Evolutionary conservation across 2,113 vertebrate species (phyloP).

Genomic region (Mirounga angustirostris): DNA sequence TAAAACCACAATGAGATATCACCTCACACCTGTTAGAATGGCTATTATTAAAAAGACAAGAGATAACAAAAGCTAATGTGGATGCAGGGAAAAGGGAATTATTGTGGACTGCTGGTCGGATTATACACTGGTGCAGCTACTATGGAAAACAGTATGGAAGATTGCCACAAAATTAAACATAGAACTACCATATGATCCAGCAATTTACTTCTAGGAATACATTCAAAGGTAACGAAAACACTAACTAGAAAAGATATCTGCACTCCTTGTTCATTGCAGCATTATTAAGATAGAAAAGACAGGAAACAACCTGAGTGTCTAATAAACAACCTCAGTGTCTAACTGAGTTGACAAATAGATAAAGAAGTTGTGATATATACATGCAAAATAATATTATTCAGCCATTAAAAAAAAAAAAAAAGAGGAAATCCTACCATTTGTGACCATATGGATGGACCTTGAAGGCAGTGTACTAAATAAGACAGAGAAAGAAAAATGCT

Average conservation of each 20-base stretch:
- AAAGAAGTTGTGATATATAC: background rate
- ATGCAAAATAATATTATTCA: background rate
- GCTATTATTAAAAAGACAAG: background rate
- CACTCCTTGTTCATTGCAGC: background rate
- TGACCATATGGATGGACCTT: background rate
- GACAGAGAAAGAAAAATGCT: background rate
- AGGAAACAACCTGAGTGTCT: background rate
- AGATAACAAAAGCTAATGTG: background rate
- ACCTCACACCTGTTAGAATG: background rate
- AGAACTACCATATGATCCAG: background rate
- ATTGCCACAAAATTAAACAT: background rate
- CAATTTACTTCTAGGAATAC: background rate
- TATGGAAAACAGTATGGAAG: background rate
- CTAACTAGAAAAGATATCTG: background rate
- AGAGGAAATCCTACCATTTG: background rate
- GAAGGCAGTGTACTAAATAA: background rate
- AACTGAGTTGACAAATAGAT: background rate
- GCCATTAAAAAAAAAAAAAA: background rate
- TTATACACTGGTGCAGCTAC: background rate
- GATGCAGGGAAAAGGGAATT: background rate
- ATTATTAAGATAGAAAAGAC: background rate
- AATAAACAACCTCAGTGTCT: background rate
- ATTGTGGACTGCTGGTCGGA: background rate
- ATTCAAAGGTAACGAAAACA: background rate
- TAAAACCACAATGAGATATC: background rate